Conservation (phyloP, 2,888 invertebrate genomes). For the Aporophyla nigra region DNA sequence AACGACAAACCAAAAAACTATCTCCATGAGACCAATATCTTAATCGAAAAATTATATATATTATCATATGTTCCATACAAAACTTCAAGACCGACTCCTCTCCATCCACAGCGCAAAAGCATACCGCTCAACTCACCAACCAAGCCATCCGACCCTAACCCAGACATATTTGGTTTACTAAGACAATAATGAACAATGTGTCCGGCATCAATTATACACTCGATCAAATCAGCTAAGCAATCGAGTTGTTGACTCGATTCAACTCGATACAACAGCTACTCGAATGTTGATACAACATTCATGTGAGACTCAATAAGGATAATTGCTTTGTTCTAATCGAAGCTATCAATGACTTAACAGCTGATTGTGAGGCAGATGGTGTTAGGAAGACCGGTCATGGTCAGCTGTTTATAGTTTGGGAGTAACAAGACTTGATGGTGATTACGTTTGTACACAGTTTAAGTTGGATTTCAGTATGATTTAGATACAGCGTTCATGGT, state of each 20-base stretch:
- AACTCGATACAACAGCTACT: slow-evolving; percentile 16
- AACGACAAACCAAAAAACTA: too few species aligned
- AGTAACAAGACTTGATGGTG: background rate
- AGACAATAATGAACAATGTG: slow-evolving; percentile 14
- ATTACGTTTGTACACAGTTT: background rate
- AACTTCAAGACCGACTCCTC: too few species aligned
- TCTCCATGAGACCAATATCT: too few species aligned
- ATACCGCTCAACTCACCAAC: background rate
- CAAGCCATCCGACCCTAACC: background rate
- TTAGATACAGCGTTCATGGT: background rate
- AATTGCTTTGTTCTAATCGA: slow-evolving; percentile 30
- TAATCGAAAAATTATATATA: too few species aligned
- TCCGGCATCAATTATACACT: slow-evolving; percentile 30
- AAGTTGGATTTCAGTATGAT: background rate
- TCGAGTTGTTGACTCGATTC: slow-evolving; percentile 32
- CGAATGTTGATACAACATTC: slow-evolving; percentile 23
- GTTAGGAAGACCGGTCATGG: background rate
- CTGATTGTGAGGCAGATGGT: slow-evolving; percentile 10
- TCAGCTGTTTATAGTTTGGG: background rate
- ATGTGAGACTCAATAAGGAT: slow-evolving; percentile 36
- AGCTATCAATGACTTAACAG: slow-evolving; percentile 17
- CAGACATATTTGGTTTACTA: background rate
- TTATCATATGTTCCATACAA: too few species aligned
- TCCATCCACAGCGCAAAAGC: background rate
- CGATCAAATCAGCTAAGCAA: slow-evolving; percentile 35